Conservation (phyloP, 2,113 vertebrate genomes). For the Pseudorhombus dupliciocellatus region DNA sequence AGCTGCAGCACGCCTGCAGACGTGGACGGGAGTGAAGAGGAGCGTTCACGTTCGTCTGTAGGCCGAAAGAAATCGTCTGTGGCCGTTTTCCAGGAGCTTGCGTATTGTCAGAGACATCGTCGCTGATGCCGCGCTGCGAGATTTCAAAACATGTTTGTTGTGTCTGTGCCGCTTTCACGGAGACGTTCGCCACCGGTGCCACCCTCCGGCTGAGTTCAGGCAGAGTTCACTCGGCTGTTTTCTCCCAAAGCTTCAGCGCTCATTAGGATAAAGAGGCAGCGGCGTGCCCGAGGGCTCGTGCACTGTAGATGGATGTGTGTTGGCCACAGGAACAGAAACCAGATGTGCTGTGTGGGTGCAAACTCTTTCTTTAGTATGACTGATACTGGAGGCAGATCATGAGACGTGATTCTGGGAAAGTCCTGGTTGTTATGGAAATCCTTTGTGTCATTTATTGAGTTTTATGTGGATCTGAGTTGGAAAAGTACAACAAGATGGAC, state of each 20-base stretch:
- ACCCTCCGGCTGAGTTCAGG: conserved; percentile 48
- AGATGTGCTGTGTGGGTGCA: background rate
- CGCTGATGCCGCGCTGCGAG: background rate
- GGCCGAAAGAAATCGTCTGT: conserved; percentile 5
- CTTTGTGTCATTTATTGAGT: no score
- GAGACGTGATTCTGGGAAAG: no score
- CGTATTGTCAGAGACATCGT: background rate
- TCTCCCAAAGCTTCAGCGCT: background rate
- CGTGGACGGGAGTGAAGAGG: conserved; percentile 17
- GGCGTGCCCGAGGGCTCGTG: conserved; percentile 6
- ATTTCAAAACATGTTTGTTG: conserved; percentile 14
- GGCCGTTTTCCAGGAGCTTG: background rate
- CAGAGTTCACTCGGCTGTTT: conserved; percentile 36
- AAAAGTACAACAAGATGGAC: no score
- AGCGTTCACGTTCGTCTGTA: background rate
- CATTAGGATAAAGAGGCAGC: conserved; percentile 21
- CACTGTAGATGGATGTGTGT: conserved; percentile 9
- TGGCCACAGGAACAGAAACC: background rate
- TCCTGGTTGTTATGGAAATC: background rate
- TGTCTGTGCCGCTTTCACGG: background rate
- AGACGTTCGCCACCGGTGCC: conserved; percentile 41
- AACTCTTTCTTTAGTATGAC: background rate
- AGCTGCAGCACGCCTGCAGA: conserved; percentile 28
- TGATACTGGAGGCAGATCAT: background rate
- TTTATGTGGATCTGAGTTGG: no score